A percentile compares a stretch with the other conserved stretches of the same genome.
These are phyloP conservation scores for Leptura quadrifasciata DNA, from an alignment of 2,888 invertebrate genomes.

Conservation along the genomic window DNA sequence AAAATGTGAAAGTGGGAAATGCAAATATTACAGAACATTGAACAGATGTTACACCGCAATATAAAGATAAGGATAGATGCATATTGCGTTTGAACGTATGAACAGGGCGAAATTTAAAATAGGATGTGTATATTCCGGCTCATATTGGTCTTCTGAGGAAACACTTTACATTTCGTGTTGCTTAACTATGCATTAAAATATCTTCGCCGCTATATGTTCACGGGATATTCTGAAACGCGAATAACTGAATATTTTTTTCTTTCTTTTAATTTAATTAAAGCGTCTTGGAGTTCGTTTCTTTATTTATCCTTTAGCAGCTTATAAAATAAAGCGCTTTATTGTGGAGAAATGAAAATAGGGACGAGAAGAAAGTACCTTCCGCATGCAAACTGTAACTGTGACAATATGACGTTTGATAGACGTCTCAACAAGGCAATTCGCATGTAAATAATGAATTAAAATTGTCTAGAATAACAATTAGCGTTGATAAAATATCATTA, in stretches of 20 bases:
- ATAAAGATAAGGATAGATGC: constrained; percentile 59
- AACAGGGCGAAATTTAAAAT: constrained; percentile 61
- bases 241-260: constrained; percentile 57
- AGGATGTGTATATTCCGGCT: constrained; percentile 61
- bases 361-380: constrained; percentile 6
- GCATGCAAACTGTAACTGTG: too few species aligned
- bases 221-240: constrained; percentile 57
- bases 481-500: not conserved
- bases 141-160: constrained; percentile 67
- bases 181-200: constrained; percentile 71
- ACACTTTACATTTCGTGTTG: constrained; percentile 62
- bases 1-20: constrained; percentile 53
- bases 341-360: constrained; percentile 7
- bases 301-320: constrained; percentile 20
- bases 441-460: not conserved
- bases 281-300: constrained; percentile 31
- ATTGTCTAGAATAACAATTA: not conserved
- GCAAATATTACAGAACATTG: constrained; percentile 53
- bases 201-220: constrained; percentile 54
- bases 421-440: not conserved
- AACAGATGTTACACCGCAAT: constrained; percentile 57
- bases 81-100: constrained; percentile 62
- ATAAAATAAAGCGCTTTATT: constrained; percentile 23
- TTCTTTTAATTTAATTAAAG: constrained; percentile 52
- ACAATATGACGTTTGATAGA: not conserved